These are phyloP conservation scores for Helostoma temminkii DNA, from an alignment of 2,797 vertebrate species.

Conservation along the genomic window DNA sequence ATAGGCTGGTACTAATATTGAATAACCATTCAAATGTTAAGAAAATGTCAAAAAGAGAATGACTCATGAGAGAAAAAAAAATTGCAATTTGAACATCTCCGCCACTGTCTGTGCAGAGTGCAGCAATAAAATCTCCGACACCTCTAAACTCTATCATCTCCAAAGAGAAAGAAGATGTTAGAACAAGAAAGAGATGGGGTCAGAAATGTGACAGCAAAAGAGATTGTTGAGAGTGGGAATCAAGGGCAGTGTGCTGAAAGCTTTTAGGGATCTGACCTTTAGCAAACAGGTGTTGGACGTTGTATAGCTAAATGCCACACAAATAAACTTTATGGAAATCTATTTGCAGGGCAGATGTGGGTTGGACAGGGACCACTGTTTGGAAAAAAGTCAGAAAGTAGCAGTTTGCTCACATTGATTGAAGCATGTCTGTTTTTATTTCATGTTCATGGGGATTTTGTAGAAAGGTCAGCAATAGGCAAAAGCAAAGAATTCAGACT, in stretches of 20 bases:
- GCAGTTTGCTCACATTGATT: slow-evolving; percentile 9
- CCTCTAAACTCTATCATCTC: neutral
- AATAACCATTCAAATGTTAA: slow-evolving; percentile 1
- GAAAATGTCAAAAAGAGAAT: neutral
- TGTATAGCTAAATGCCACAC: slow-evolving; percentile 35
- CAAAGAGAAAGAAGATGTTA: neutral
- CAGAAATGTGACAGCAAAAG: slow-evolving; percentile 12
- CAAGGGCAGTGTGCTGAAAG: slow-evolving; percentile 30
- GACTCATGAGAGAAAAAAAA: neutral
- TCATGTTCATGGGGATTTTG: neutral
- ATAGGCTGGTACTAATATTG: neutral
- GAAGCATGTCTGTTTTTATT: slow-evolving; percentile 3
- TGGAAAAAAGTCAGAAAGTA: neutral
- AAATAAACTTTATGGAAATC: slow-evolving; percentile 28
- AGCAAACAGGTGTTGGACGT: slow-evolving; percentile 34
- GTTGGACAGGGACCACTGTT: neutral
- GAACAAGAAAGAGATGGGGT: slow-evolving; percentile 5
- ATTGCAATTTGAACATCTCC: neutral
- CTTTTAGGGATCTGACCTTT: slow-evolving; percentile 72
- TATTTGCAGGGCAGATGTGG: slow-evolving; percentile 18
- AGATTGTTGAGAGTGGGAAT: slow-evolving; percentile 19
- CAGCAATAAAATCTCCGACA: neutral
- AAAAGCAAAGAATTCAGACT: neutral
- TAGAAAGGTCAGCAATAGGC: neutral
- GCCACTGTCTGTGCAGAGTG: too few species aligned